Conservation (phyloP, 1,140 invertebrate species). For the Formica exsecta region DNA sequence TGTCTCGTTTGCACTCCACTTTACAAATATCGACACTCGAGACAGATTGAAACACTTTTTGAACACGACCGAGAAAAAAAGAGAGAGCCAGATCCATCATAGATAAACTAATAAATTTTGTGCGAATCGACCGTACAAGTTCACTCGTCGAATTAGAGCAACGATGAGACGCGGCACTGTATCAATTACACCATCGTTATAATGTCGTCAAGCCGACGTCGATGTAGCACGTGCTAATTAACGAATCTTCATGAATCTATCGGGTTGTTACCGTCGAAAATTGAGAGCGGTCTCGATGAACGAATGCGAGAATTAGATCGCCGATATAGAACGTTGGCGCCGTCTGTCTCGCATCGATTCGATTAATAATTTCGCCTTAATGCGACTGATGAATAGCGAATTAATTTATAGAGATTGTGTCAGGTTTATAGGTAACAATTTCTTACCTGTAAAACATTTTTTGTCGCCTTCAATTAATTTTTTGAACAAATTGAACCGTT, state of each 20-base stretch:
- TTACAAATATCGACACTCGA: constrained; percentile 54
- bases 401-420: not conserved
- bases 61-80: constrained; percentile 4
- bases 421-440: not conserved
- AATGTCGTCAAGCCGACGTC: constrained; percentile 62
- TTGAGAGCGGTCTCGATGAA: constrained; percentile 56
- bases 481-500: not conserved
- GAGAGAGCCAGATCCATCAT: not conserved
- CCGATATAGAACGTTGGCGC: constrained; percentile 3
- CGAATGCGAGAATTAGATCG: constrained; percentile 8
- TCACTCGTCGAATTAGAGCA: constrained; percentile 26
- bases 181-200: constrained; percentile 69
- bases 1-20: constrained; percentile 47
- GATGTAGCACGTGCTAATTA: constrained; percentile 62
- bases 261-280: not conserved
- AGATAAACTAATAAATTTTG: constrained; percentile 66
- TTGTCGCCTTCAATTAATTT: not conserved
- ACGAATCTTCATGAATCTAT: constrained; percentile 43
- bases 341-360: not conserved
- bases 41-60: constrained; percentile 54
- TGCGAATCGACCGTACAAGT: constrained; percentile 65
- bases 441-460: not conserved
- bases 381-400: not conserved
- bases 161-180: constrained; percentile 40
- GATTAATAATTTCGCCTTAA: constrained; percentile 18